phyloP scores from a whole-genome alignment of 2,888 invertebrate genomes.

The Drosophila yooni region DNA sequence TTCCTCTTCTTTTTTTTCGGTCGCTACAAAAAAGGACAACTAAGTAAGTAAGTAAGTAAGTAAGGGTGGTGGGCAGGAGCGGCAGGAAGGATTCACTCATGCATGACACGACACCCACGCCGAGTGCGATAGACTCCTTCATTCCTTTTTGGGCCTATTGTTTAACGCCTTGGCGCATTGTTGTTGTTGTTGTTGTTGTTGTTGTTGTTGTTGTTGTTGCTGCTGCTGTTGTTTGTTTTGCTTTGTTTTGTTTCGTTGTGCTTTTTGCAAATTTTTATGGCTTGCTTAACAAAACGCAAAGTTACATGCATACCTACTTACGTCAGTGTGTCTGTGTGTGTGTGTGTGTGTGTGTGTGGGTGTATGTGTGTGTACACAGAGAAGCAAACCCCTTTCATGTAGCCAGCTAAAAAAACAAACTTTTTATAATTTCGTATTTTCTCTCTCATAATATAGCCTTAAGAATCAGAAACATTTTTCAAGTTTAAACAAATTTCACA shows the following conservation, averaged over 20 bases:
- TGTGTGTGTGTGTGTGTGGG: not conserved
- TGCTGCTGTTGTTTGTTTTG: conserved; percentile 18
- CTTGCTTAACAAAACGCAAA: conserved; percentile 79
- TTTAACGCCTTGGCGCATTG: conserved; percentile 36
- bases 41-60: conserved; percentile 14
- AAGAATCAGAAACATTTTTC: not conserved
- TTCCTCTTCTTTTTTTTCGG: conserved; percentile 7
- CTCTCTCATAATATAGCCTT: not conserved
- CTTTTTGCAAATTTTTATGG: conserved; percentile 76
- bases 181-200: conserved; percentile 21
- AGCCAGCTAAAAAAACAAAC: not conserved
- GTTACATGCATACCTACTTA: conserved; percentile 32
- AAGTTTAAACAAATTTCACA: not conserved
- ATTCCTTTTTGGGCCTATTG: conserved; percentile 41
- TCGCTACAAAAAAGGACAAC: conserved; percentile 28
- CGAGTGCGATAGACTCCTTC: conserved; percentile 1
- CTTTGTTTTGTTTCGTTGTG: conserved; percentile 33
- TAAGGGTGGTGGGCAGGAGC: not conserved
- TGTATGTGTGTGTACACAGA: not conserved
- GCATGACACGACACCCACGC: conserved; percentile 67
- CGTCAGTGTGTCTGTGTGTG: not conserved
- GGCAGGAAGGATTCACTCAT: conserved; percentile 67
- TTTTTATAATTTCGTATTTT: not conserved
- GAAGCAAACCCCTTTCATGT: not conserved
- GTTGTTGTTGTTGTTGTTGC: conserved; percentile 13